Evolutionary conservation across 2,797 vertebrate species (phyloP).

Genomic region (Calcarius lapponicus): DNA sequence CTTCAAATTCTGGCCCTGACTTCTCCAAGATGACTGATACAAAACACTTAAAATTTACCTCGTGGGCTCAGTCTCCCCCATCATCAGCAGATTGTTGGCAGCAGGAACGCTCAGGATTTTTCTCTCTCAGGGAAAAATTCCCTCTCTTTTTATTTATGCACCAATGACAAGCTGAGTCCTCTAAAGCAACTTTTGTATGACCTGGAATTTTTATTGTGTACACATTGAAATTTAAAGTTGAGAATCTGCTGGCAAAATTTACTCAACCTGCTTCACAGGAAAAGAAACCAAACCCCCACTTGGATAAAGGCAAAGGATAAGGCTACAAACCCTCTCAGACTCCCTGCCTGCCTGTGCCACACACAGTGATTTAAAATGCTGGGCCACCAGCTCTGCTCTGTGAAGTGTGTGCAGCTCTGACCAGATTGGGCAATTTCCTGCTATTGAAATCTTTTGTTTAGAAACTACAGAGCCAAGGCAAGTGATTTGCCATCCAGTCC

Average conservation of each 20-base stretch:
- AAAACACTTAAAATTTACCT: neutral
- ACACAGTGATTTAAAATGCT: neutral
- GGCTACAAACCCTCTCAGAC: neutral
- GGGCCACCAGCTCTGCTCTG: neutral
- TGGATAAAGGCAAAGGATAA: neutral
- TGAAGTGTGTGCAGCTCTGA: neutral
- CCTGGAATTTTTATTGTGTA: neutral
- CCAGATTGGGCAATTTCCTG: conserved; percentile 59
- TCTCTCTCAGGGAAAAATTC: neutral
- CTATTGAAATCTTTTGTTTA: conserved; percentile 53
- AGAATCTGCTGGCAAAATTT: neutral
- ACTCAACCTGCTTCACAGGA: neutral
- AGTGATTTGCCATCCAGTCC: neutral
- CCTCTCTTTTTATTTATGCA: neutral
- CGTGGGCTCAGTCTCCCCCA: neutral
- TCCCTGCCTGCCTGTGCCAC: neutral
- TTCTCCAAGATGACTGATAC: neutral
- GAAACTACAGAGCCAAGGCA: conserved; percentile 3
- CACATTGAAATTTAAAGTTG: neutral
- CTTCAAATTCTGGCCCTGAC: neutral
- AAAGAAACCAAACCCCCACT: neutral
- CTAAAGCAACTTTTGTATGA: neutral
- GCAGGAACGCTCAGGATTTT: neutral
- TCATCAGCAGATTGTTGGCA: neutral
- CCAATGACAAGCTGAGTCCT: neutral